A percentile compares a stretch with the other conserved stretches of the same genome.
Conservation (phyloP, 2,888 invertebrate genomes). For the Caenorhabditis zanzibari region DNA sequence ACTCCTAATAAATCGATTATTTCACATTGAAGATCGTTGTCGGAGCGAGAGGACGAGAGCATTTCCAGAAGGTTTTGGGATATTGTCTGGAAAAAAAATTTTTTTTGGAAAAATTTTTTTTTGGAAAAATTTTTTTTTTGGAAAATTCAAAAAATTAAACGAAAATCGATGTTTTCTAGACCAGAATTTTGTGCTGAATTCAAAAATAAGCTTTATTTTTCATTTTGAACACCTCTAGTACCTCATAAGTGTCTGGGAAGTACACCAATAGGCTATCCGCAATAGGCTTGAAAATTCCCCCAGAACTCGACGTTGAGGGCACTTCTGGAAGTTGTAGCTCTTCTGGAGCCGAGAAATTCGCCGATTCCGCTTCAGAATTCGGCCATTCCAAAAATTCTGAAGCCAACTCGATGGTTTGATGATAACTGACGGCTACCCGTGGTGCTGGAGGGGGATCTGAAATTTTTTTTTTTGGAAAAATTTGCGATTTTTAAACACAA, state of each 20-base stretch:
- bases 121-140: not conserved
- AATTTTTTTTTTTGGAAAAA: not conserved
- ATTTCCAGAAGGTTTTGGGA: constrained; percentile 34
- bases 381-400: constrained; percentile 62
- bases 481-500: too few relatives aligned
- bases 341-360: constrained; percentile 7
- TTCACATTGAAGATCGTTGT: constrained; percentile 73
- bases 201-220: too few relatives aligned
- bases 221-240: not conserved
- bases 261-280: constrained; percentile 28
- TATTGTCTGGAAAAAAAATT: constrained; percentile 49
- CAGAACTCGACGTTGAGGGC: constrained; percentile 16
- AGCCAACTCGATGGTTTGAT: not conserved
- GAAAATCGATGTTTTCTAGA: too few relatives aligned
- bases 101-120: not conserved
- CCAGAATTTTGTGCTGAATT: not conserved
- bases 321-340: constrained; percentile 25
- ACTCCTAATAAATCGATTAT: constrained; percentile 92
- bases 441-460: constrained; percentile 37
- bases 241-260: constrained; percentile 48
- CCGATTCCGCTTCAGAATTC: constrained; percentile 51
- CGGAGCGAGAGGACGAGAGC: constrained; percentile 42
- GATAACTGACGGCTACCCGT: constrained; percentile 19
- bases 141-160: not conserved
- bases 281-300: constrained; percentile 28